Conservation (phyloP, 2,888 invertebrate genomes). For the Trimorus sp. region DNA sequence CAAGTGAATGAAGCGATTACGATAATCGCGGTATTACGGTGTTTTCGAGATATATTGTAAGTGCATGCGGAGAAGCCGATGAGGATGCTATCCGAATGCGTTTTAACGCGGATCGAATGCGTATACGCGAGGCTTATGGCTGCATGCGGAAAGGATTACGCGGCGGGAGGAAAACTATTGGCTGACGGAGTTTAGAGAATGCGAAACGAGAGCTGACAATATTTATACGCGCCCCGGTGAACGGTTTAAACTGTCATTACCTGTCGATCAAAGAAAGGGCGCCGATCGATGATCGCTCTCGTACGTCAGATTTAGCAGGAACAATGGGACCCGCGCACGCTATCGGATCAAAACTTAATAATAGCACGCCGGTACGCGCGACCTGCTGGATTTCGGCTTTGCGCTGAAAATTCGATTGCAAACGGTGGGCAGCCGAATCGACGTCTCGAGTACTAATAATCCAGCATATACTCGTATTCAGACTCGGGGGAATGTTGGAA, state of each 20-base stretch:
- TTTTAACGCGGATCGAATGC: conserved; percentile 80
- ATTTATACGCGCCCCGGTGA: conserved; percentile 67
- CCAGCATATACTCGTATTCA: conserved; percentile 28
- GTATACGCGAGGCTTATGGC: conserved; percentile 76
- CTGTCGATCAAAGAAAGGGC: conserved; percentile 80
- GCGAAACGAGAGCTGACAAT: conserved; percentile 72
- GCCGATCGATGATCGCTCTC: conserved; percentile 78
- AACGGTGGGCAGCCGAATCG: conserved; percentile 58
- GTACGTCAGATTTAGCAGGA: conserved; percentile 77
- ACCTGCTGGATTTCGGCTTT: conserved; percentile 68
- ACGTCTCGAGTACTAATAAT: conserved; percentile 66
- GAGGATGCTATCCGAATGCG: conserved; percentile 74
- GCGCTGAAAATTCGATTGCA: conserved; percentile 64
- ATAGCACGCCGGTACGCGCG: conserved; percentile 70
- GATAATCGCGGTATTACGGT: conserved; percentile 59
- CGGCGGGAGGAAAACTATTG: conserved; percentile 75
- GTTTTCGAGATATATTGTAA: conserved; percentile 63
- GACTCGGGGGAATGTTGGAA: conserved; percentile 13
- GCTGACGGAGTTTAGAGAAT: conserved; percentile 68
- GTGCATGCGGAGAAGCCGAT: conserved; percentile 60
- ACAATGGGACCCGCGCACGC: conserved; percentile 73
- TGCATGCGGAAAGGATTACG: conserved; percentile 80
- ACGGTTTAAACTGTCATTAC: conserved; percentile 81
- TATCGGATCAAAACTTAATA: conserved; percentile 78
- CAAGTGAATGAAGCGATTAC: conserved; percentile 62